Percentiles rank a stretch among this genome's conserved stretches.
Evolutionary conservation across 2,888 invertebrate species (phyloP).

Genomic region (Ichneumon xanthorius): DNA sequence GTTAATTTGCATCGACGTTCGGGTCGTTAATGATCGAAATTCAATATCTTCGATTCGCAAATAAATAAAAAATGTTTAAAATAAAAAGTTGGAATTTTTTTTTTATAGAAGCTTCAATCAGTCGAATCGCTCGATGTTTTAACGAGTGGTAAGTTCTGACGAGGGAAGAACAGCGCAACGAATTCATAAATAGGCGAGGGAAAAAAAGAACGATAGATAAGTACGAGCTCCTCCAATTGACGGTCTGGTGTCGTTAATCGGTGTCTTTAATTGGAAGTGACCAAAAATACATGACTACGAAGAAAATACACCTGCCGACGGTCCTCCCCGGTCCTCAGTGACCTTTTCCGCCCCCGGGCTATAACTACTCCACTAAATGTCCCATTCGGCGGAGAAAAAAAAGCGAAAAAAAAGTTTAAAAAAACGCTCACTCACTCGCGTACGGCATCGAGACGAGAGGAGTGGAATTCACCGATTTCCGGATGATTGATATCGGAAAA

Average conservation of each 20-base stretch:
- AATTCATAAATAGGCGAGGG: not conserved
- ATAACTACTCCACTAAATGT: not conserved
- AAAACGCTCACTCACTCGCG: slow-evolving; percentile 27
- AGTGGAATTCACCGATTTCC: slow-evolving; percentile 51
- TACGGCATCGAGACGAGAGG: slow-evolving; percentile 31
- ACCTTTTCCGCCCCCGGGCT: not conserved
- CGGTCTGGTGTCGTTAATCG: not conserved
- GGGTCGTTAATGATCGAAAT: not conserved
- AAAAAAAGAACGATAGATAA: not conserved
- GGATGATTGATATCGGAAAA: slow-evolving; percentile 71
- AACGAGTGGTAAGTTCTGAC: not conserved
- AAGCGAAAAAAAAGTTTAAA: slow-evolving; percentile 11
- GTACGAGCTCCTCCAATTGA: not conserved
- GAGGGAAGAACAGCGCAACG: not conserved
- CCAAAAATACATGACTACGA: not conserved
- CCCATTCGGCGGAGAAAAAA: slow-evolving; percentile 36
- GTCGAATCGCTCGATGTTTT: too few species aligned
- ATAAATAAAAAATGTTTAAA: not conserved
- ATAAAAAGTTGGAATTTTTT: not conserved
- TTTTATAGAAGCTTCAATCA: too few species aligned
- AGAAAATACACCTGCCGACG: not conserved
- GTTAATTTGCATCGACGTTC: slow-evolving; percentile 6
- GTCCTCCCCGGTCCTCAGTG: not conserved
- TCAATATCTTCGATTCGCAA: not conserved
- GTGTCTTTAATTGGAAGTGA: slow-evolving; percentile 27